Base-by-base conservation (phyloP, 1,140 invertebrate genomes). In the Zaprionus inermis region DNA sequence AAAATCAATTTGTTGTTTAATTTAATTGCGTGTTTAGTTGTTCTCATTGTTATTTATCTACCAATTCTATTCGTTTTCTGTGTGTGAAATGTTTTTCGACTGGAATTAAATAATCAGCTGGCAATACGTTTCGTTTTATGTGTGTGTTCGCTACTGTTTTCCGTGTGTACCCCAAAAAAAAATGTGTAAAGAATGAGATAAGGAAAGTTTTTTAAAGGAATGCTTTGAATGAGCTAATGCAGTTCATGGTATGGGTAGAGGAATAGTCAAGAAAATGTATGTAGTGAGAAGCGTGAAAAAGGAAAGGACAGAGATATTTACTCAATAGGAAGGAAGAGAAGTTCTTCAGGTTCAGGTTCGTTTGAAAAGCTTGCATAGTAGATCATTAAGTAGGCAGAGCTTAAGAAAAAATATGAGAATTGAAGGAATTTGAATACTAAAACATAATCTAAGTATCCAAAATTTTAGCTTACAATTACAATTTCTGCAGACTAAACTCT, bases 11-110 rank as follows among this genome's bases (percentile, higher is more conserved):
- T 46, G 36, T 79, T 64, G 36, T 66, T 54, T 66, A 61, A 67
- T 57, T 84, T 71, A 61, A 63, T 71, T 79, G 52, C 68, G 55
- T 63, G 71, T 66, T 70, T 56, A 78, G 58, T 66, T 79, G 30
- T 70, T 70, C 30, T 65, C 81, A 61, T 73, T 55, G 22, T 30
- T 49, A 65, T 70, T 66, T 72, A 64, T 72, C 49, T 65, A 65
- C 22, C 38, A 61, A 69, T 24, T 70, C 44, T 76, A 68, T 49
- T 38, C 77, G 74, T 85, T 69, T 18, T 60, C 30, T 32, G 30
- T 32, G 70, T 72, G 61, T 44, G n/a, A 57, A 58, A 52, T 63
- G 11, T 20, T 61, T 32, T 51, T 30, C 20, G 57, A 32, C 28
- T 60, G 38, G 32, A 54, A 73, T 68, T 56, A 28, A 28, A 52